Base-by-base conservation (phyloP, 2,888 invertebrate genomes). In the Deilephila elpenor region DNA sequence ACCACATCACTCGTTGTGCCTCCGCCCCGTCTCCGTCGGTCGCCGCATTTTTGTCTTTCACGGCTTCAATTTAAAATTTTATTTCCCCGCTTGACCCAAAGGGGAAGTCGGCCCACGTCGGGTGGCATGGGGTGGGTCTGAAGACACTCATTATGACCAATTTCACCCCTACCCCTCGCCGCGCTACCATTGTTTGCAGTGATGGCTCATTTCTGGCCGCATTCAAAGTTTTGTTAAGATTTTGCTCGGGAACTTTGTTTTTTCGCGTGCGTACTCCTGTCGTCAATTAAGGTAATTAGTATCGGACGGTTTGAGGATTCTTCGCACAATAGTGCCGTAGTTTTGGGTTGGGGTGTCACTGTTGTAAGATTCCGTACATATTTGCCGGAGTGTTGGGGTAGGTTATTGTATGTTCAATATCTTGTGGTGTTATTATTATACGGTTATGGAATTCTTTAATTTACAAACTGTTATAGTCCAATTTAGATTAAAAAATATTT, bases 81-180 rank as follows among this genome's bases (percentile, higher is more conserved):
- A 91, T 91, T 91, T 88, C 90, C 84, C 84, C 88, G 88, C 88
- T 93, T 93, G 91, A 92, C 93, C 93, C 89, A 88, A 88, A 88
- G 89, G 89, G 88, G 84, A 82, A 80, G 81, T 19, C 75, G 84
- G 78, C 79, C 75, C 71, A 56, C 56, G 70, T 25, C 14, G 67
- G 67, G 67, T 51, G 67, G 67, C 67, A 34, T 44, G 74, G 79
- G 81, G 80, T 83, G 83, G 84, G 83, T 83, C 77, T 83, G 86
- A 87, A 87, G 89, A 87, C 86, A 88, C 91, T 93, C 93, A 94
- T 93, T 93, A 94, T 93, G 91, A 93, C 93, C 93, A 93, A 93
- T 93, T 94, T 92, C 89, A 88, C 89, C 88, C 88, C 89, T 86
- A 85, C 87, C 84, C 88, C 56, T 44, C 88, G 90, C 89, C 72